These are phyloP conservation scores for Adineta ricciae DNA, from an alignment of 2,888 invertebrate species.

Conservation along the genomic window DNA sequence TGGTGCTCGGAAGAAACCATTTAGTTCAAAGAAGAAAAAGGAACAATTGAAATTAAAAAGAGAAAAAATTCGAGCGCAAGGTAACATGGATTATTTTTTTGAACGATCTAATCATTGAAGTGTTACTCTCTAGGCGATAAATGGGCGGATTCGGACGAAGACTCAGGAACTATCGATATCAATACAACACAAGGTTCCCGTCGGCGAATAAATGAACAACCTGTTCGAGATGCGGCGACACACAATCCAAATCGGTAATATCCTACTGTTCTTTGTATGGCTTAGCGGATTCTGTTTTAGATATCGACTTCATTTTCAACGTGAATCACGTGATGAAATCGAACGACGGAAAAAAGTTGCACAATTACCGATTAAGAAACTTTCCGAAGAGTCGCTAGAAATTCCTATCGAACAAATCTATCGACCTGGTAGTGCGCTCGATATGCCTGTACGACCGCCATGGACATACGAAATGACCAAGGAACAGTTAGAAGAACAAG, in stretches of 20 bases:
- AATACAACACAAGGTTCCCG: not conserved
- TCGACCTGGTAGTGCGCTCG: constrained; percentile 42
- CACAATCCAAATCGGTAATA: constrained; percentile 5
- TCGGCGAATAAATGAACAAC: not conserved
- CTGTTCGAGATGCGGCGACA: not conserved
- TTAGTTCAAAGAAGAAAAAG: constrained; percentile 85
- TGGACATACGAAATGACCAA: constrained; percentile 71
- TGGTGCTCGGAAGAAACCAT: constrained; percentile 61
- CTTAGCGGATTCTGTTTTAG: no score
- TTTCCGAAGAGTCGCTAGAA: constrained; percentile 38
- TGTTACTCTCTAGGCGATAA: not conserved
- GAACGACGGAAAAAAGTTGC: no score
- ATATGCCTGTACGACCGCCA: constrained; percentile 66
- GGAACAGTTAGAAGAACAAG: constrained; percentile 64
- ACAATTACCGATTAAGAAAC: no score
- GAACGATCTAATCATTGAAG: no score
- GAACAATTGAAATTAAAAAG: constrained; percentile 68
- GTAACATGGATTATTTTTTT: not conserved
- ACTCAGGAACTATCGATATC: not conserved
- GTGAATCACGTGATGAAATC: constrained; percentile 57
- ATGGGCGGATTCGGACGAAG: not conserved
- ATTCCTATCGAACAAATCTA: constrained; percentile 35
- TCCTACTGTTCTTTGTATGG: no score
- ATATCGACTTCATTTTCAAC: constrained; percentile 72
- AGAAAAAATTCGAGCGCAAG: constrained; percentile 50